Conservation (phyloP, 1,140 invertebrate genomes). For the Diorhabda carinulata region DNA sequence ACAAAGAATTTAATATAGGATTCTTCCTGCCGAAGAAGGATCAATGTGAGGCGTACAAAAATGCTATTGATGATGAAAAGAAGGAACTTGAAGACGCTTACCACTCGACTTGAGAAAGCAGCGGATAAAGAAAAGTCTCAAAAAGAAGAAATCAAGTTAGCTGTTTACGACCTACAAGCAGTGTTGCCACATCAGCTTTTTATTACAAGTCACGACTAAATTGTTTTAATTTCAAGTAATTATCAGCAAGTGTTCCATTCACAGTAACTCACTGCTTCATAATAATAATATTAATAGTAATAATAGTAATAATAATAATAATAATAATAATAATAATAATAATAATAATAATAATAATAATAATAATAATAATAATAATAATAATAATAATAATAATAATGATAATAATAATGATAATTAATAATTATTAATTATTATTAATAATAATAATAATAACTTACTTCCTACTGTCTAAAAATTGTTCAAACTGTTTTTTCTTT, state of each 20-base stretch:
- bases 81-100: conserved; percentile 17
- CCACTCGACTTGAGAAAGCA: conserved; percentile 28
- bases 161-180: conserved; percentile 37
- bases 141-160: conserved; percentile 25
- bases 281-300: too few species aligned
- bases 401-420: too few species aligned
- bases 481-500: too few species aligned
- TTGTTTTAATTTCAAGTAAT: conserved; percentile 50
- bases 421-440: background rate
- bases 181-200: conserved; percentile 36
- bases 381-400: too few species aligned
- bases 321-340: too few species aligned
- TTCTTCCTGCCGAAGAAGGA: conserved; percentile 45
- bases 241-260: background rate
- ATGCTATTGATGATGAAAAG: conserved; percentile 20
- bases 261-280: too few species aligned
- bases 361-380: background rate
- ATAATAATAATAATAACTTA: too few species aligned
- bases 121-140: conserved; percentile 27
- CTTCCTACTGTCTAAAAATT: too few species aligned
- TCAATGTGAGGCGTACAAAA: conserved; percentile 39
- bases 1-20: conserved; percentile 41
- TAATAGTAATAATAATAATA: too few species aligned
- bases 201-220: conserved; percentile 44
- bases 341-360: background rate